A percentile compares a stretch with the other conserved stretches of the same genome.
Evolutionary conservation across 2,888 invertebrate genomes (phyloP).

Genomic region (Carcina quercana): DNA sequence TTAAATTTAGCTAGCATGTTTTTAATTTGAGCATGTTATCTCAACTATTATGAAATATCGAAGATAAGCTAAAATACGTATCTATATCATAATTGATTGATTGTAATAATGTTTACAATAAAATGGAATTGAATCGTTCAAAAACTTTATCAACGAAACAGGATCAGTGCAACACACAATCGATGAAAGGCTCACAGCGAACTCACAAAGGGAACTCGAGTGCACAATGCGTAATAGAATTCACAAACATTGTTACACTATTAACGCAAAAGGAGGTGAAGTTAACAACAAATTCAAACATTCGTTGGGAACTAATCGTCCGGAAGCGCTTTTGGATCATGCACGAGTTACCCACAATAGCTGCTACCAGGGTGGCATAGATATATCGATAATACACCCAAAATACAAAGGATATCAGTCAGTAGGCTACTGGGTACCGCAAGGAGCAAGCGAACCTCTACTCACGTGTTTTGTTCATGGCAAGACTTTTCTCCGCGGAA

Average conservation of each 20-base stretch:
- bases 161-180: conserved; percentile 56
- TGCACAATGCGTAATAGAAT: conserved; percentile 70
- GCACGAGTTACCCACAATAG: conserved; percentile 58
- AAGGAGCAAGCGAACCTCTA: conserved; percentile 27
- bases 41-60: too few species aligned
- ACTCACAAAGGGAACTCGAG: conserved; percentile 42
- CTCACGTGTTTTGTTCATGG: conserved; percentile 70
- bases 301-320: conserved; percentile 65
- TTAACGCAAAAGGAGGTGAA: conserved; percentile 70
- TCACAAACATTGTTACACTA: conserved; percentile 70
- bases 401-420: conserved; percentile 23
- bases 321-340: conserved; percentile 62
- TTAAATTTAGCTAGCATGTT: too few species aligned
- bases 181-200: conserved; percentile 48
- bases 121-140: too few species aligned
- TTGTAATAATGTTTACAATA: too few species aligned
- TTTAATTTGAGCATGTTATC: too few species aligned
- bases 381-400: conserved; percentile 26
- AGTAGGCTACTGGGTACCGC: conserved; percentile 20
- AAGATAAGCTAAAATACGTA: too few species aligned
- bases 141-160: too few species aligned
- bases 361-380: conserved; percentile 56
- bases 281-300: conserved; percentile 71
- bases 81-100: too few species aligned
- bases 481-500: conserved; percentile 47